Evolutionary conservation across 2,888 invertebrate species (phyloP).

Genomic region (Frankliniella fusca): DNA sequence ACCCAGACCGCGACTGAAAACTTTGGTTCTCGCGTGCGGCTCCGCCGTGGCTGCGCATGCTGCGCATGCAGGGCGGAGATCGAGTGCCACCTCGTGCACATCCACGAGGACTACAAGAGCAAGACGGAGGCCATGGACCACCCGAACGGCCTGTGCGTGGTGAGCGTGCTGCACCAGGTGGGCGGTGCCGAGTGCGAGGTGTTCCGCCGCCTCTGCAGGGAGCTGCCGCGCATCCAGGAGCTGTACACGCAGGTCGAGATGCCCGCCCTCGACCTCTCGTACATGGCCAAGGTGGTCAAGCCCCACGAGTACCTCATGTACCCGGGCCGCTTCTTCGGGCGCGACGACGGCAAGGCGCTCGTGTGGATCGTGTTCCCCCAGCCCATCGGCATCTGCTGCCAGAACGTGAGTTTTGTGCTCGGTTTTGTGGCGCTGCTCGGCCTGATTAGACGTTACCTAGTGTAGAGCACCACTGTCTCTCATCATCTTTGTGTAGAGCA

Average conservation of each 20-base stretch:
- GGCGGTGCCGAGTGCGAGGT: constrained; percentile 5
- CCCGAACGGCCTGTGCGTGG: background rate
- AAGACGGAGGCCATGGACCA: constrained; percentile 25
- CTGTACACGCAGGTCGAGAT: constrained; percentile 1
- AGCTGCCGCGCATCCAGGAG: constrained; percentile 11
- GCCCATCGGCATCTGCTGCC: constrained; percentile 13
- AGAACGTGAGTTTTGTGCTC: background rate
- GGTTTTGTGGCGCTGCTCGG: background rate
- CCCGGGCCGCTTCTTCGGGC: constrained; percentile 23
- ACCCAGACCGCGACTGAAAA: too few relatives aligned
- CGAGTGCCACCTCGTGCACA: constrained; percentile 13
- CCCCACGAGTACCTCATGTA: constrained; percentile 17
- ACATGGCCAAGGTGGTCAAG: background rate
- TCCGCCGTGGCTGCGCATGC: too few relatives aligned
- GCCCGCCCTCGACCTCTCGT: background rate
- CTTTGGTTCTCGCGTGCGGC: too few relatives aligned
- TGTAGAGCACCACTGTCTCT: too few relatives aligned
- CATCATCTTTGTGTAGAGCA: too few relatives aligned
- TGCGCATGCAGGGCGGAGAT: background rate
- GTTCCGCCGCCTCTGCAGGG: background rate
- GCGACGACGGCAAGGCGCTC: constrained; percentile 9
- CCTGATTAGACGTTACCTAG: too few relatives aligned
- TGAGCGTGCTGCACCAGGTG: constrained; percentile 1
- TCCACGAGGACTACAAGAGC: constrained; percentile 22
- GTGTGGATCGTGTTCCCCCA: constrained; percentile 15